Conservation (phyloP, 92 coral and sea anemone species). For the Actinostola sp. region DNA sequence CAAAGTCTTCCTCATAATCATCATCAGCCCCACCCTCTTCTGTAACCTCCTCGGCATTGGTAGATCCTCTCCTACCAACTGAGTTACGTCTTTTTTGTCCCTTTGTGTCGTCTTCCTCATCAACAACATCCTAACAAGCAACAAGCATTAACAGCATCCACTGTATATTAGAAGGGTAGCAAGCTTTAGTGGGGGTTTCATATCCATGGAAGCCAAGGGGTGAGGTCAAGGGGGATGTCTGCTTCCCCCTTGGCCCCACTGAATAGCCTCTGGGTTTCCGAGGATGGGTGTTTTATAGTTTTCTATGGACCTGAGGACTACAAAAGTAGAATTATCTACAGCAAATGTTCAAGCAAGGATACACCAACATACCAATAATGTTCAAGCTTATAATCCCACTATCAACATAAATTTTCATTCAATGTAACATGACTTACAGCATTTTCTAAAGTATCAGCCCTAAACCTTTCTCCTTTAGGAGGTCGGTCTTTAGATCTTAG, state of each 20-base stretch:
- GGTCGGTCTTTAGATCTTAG: conserved; percentile 14
- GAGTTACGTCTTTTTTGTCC: conserved; percentile 14
- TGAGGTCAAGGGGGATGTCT: no score
- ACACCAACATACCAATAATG: no score
- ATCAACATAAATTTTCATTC: not conserved
- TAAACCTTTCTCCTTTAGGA: conserved; percentile 46
- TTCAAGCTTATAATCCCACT: no score
- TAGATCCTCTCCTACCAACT: conserved; percentile 38
- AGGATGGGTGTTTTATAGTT: no score
- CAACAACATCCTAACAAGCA: conserved; percentile 39
- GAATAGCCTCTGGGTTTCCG: no score
- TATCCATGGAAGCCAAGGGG: no score
- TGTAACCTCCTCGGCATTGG: conserved; percentile 62
- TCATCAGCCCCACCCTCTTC: conserved; percentile 75
- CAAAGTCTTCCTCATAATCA: conserved; percentile 94
- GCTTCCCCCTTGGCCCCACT: no score
- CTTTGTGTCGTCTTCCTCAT: conserved; percentile 40
- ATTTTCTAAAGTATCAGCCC: conserved; percentile 82
- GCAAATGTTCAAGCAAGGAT: no score
- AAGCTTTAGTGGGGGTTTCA: no score
- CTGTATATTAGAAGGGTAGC: no score
- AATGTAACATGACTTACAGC: conserved; percentile 72
- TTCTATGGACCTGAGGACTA: no score
- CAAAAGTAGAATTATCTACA: no score
- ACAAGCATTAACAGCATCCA: not conserved